These are phyloP conservation scores for Scomber scombrus DNA, from an alignment of 2,113 vertebrate species.

Conservation along the genomic window DNA sequence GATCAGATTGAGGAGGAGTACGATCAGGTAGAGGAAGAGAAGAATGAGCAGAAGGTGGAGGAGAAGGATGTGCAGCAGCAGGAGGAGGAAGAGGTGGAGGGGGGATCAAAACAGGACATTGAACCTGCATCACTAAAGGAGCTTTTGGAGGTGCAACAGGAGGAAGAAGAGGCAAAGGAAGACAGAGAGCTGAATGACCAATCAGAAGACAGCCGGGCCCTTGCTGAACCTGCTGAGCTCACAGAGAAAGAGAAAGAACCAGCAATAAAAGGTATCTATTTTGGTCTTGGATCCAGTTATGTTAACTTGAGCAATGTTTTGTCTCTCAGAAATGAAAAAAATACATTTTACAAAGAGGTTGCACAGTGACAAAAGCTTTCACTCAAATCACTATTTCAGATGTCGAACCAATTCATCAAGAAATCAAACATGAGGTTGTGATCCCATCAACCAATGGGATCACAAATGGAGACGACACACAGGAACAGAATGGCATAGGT, in stretches of 20 bases:
- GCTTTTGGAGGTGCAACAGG: conserved; percentile 35
- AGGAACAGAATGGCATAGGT: conserved; percentile 75
- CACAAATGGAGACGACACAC: conserved; percentile 53
- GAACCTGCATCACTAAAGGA: conserved; percentile 33
- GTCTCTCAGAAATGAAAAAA: too few species aligned
- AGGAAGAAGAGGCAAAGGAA: conserved; percentile 46
- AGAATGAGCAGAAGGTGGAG: conserved; percentile 14
- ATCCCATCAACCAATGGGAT: conserved; percentile 70
- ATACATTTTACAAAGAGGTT: neutral
- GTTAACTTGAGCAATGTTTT: neutral
- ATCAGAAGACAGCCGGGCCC: conserved; percentile 42
- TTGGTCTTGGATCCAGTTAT: neutral
- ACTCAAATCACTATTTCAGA: conserved; percentile 54
- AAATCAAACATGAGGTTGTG: conserved; percentile 51
- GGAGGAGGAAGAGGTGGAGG: conserved; percentile 29
- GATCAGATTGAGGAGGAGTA: conserved; percentile 10
- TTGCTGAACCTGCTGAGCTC: conserved; percentile 46
- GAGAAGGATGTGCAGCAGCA: conserved; percentile 13
- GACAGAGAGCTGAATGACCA: conserved; percentile 49
- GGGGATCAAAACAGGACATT: conserved; percentile 36
- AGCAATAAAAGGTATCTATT: conserved; percentile 50
- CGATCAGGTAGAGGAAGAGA: conserved; percentile 10
- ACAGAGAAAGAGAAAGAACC: conserved; percentile 66
- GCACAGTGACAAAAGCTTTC: neutral
- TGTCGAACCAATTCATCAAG: conserved; percentile 46